These are phyloP conservation scores for Elachura formosa DNA, from an alignment of 2,113 vertebrate genomes.

Conservation along the genomic window DNA sequence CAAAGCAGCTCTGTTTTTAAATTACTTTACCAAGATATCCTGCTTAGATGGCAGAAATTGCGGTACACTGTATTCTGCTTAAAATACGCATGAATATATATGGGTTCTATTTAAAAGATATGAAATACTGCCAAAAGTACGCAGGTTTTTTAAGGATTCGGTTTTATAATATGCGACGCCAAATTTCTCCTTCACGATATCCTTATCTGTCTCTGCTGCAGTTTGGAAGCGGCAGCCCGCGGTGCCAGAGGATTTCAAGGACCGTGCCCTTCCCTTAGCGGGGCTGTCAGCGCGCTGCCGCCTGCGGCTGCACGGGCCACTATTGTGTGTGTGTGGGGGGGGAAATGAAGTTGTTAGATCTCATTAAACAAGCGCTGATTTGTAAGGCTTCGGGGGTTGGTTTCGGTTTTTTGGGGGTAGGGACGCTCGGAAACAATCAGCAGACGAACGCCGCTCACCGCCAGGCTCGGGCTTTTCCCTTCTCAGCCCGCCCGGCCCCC, in stretches of 20 bases:
- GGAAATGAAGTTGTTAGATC: not conserved
- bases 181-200: slow-evolving; percentile 7
- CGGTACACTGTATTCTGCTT: not conserved
- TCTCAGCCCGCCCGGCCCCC: not conserved
- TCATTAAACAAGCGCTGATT: not conserved
- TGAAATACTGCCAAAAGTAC: not conserved
- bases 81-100: not conserved
- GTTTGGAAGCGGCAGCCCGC: not conserved
- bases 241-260: slow-evolving; percentile 13
- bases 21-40: not conserved
- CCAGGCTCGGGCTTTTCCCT: not conserved
- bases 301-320: not conserved
- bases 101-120: not conserved
- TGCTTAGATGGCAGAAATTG: slow-evolving; percentile 21
- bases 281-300: not conserved
- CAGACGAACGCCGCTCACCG: too few species aligned
- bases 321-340: accelerated
- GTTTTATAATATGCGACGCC: not conserved
- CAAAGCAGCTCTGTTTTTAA: not conserved
- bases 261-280: not conserved
- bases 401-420: not conserved
- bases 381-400: not conserved
- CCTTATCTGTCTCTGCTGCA: slow-evolving; percentile 1
- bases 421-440: not conserved
- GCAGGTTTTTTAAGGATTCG: not conserved